Percentiles rank a stretch among this genome's conserved stretches.
phyloP scores from a whole-genome alignment of 2,888 invertebrate genomes.

The Acronicta alni region DNA sequence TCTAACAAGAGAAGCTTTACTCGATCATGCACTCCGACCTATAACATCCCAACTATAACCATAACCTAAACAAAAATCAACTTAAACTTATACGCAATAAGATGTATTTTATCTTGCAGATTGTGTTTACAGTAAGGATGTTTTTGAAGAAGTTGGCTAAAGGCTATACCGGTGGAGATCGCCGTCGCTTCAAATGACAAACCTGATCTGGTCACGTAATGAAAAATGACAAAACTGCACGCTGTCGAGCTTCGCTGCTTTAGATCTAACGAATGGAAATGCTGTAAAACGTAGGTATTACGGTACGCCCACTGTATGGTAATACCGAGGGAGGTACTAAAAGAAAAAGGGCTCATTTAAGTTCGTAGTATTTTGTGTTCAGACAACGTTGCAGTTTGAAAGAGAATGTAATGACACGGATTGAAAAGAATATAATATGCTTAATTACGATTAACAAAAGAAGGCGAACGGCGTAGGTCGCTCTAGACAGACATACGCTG shows the following conservation, averaged over 20 bases:
- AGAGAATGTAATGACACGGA: no score
- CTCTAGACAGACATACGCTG: no score
- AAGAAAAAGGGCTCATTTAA: background rate
- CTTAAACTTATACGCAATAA: conserved; percentile 10
- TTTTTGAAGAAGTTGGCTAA: conserved; percentile 57
- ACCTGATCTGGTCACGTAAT: conserved; percentile 92
- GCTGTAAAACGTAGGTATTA: conserved; percentile 28
- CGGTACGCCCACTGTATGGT: background rate
- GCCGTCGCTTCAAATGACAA: conserved; percentile 81
- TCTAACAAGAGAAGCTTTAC: conserved; percentile 79
- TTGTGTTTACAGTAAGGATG: conserved; percentile 8
- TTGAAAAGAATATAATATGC: no score
- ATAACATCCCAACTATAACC: conserved; percentile 39
- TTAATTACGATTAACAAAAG: no score
- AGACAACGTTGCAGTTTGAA: no score
- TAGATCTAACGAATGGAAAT: conserved; percentile 63
- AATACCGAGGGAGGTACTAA: conserved; percentile 2
- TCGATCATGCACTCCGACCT: conserved; percentile 50
- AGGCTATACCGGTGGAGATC: conserved; percentile 72
- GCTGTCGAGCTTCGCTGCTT: conserved; percentile 60
- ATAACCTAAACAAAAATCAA: conserved; percentile 18
- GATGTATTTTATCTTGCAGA: conserved; percentile 37
- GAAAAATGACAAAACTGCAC: conserved; percentile 90
- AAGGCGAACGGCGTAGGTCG: no score
- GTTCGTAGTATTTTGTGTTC: background rate